Evolutionary conservation across 1,140 invertebrate species (phyloP).

Genomic region (Papilio helenus): DNA sequence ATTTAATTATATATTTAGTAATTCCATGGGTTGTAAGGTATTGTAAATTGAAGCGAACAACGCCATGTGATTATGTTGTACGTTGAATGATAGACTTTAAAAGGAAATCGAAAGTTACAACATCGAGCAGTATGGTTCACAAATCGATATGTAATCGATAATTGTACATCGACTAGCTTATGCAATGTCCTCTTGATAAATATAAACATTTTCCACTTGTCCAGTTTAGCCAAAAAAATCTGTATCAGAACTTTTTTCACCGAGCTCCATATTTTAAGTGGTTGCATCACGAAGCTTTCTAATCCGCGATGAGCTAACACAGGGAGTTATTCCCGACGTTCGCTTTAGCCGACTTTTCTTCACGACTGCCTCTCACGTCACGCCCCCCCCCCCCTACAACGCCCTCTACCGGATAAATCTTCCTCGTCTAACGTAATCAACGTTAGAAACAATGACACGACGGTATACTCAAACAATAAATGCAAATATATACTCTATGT

Average conservation of each 20-base stretch:
- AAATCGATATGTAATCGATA: constrained; percentile 5
- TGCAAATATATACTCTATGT: neutral
- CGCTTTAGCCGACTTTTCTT: constrained; percentile 40
- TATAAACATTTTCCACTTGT: neutral
- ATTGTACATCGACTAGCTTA: neutral
- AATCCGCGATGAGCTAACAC: constrained; percentile 38
- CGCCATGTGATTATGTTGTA: neutral
- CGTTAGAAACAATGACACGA: constrained; percentile 41
- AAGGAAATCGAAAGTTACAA: constrained; percentile 12
- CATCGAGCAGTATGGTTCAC: neutral
- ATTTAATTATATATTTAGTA: no score
- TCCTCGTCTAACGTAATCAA: constrained; percentile 41
- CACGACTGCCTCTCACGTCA: constrained; percentile 26
- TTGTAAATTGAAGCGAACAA: neutral
- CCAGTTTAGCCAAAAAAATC: no score
- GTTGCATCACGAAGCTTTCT: constrained; percentile 30
- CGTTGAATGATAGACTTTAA: neutral
- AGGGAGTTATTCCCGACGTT: constrained; percentile 35
- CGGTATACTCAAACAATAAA: constrained; percentile 22
- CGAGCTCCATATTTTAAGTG: neutral
- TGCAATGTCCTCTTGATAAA: neutral
- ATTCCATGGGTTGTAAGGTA: neutral
- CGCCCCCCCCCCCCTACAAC: neutral
- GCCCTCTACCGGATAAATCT: constrained; percentile 24
- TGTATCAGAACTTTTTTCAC: neutral